A percentile compares a stretch with the other conserved stretches of the same genome.
These are phyloP conservation scores for Kryptolebias marmoratus DNA, from an alignment of 2,113 vertebrate genomes.

Conservation along the genomic window DNA sequence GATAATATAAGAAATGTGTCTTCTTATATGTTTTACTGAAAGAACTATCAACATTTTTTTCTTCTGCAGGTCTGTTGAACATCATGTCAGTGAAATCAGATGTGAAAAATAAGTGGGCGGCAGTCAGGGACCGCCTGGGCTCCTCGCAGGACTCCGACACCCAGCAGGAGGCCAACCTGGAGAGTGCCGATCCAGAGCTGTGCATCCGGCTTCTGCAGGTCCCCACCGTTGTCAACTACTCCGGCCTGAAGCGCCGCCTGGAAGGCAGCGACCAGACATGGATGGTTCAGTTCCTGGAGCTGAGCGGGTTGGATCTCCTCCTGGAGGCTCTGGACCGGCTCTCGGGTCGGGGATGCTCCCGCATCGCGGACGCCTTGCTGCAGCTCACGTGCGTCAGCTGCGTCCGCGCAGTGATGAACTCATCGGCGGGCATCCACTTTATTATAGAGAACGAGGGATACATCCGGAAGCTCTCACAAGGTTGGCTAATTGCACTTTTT, in stretches of 20 bases:
- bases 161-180: slow-evolving; percentile 92
- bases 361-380: slow-evolving; percentile 91
- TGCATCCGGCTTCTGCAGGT: slow-evolving; percentile 95
- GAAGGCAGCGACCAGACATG: slow-evolving; percentile 90
- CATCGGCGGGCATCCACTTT: slow-evolving; percentile 90
- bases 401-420: slow-evolving; percentile 95
- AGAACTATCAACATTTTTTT: slow-evolving; percentile 4
- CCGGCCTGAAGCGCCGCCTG: slow-evolving; percentile 91
- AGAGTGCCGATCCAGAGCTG: slow-evolving; percentile 94
- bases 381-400: slow-evolving; percentile 97
- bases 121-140: slow-evolving; percentile 87
- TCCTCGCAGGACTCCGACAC: slow-evolving; percentile 87
- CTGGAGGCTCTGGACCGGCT: slow-evolving; percentile 94
- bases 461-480: slow-evolving; percentile 93
- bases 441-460: slow-evolving; percentile 95
- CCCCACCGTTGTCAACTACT: slow-evolving; percentile 96
- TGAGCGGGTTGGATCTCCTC: slow-evolving; percentile 92
- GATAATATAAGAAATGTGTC: not conserved
- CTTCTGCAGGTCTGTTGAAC: slow-evolving; percentile 39
- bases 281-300: slow-evolving; percentile 98
- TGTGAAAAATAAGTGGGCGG: slow-evolving; percentile 90
- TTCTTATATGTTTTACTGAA: not conserved
- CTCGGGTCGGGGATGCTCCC: slow-evolving; percentile 90
- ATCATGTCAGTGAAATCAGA: slow-evolving; percentile 87
- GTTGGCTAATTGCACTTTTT: slow-evolving; percentile 64